Percentiles rank a stretch among this genome's conserved stretches.
These are phyloP conservation scores for Hyles vespertilio DNA, from an alignment of 1,140 invertebrate genomes.

Conservation along the genomic window DNA sequence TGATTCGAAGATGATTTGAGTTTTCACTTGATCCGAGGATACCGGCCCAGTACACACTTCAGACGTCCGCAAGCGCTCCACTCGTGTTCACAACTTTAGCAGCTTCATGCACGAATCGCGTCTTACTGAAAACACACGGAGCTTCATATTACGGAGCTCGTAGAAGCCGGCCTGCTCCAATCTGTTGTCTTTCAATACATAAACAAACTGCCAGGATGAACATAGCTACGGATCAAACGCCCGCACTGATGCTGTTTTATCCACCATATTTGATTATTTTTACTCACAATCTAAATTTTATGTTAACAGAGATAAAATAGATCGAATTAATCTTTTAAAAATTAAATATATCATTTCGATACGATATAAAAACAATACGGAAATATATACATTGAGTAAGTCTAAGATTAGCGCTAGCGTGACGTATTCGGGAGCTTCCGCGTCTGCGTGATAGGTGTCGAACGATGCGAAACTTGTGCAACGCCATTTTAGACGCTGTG, in stretches of 20 bases:
- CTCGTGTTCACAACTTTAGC: neutral
- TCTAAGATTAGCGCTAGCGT: conserved; percentile 54
- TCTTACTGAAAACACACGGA: conserved; percentile 43
- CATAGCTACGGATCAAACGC: conserved; percentile 41
- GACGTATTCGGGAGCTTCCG: conserved; percentile 52
- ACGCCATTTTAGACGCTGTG: conserved; percentile 49
- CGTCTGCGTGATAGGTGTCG: conserved; percentile 54
- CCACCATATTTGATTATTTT: neutral
- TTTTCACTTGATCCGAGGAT: conserved; percentile 6
- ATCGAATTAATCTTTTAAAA: neutral
- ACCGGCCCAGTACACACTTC: conserved; percentile 3
- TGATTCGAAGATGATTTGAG: conserved; percentile 16
- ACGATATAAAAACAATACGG: conserved; percentile 15
- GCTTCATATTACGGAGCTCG: conserved; percentile 42
- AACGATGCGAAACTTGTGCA: conserved; percentile 28
- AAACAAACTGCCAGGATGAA: conserved; percentile 69
- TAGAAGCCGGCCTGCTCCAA: conserved; percentile 58
- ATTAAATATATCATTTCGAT: neutral
- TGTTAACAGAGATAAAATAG: neutral
- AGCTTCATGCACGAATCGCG: conserved; percentile 47
- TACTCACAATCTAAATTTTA: neutral
- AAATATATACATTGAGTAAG: conserved; percentile 30
- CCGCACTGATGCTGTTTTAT: neutral
- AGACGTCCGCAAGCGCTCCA: conserved; percentile 8
- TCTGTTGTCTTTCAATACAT: conserved; percentile 72